phyloP scores from a whole-genome alignment of 1,140 invertebrate genomes.

The Lepeophtheirus salmonis region DNA sequence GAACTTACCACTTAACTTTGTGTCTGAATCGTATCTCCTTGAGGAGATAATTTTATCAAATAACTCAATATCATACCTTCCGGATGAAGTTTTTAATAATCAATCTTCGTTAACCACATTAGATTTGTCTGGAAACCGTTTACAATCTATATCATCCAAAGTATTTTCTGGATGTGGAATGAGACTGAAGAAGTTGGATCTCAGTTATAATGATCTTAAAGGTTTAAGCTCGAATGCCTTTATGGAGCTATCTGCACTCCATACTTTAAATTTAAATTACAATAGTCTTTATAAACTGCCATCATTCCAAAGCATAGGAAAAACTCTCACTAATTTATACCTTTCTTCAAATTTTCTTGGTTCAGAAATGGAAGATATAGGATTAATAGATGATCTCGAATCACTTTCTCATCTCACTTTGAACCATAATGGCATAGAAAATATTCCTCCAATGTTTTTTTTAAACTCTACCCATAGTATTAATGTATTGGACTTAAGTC shows the following conservation, averaged over 20 bases:
- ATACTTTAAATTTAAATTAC: not conserved
- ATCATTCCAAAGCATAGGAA: constrained; percentile 53
- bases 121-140: constrained; percentile 6
- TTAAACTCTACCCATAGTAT: constrained; percentile 64
- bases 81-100: not conserved
- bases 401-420: constrained; percentile 68
- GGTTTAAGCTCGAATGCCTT: not conserved
- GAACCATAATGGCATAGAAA: constrained; percentile 47
- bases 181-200: not conserved
- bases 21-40: not conserved
- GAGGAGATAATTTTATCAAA: not conserved
- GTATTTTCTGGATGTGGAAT: not conserved
- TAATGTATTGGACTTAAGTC: constrained; percentile 48
- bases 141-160: not conserved
- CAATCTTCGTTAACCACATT: not conserved
- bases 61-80: not conserved
- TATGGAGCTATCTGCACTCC: not conserved
- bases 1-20: constrained; percentile 20
- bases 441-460: constrained; percentile 40
- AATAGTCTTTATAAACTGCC: constrained; percentile 25
- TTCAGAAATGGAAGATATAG: constrained; percentile 31
- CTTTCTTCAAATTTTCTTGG: constrained; percentile 9
- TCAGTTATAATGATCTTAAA: not conserved
- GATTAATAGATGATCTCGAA: constrained; percentile 54
- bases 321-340: constrained; percentile 33